Evolutionary conservation across 2,113 vertebrate species (phyloP), one percentile per base, ranked within the genome.

Genomic region (Buteo buteo): DNA sequence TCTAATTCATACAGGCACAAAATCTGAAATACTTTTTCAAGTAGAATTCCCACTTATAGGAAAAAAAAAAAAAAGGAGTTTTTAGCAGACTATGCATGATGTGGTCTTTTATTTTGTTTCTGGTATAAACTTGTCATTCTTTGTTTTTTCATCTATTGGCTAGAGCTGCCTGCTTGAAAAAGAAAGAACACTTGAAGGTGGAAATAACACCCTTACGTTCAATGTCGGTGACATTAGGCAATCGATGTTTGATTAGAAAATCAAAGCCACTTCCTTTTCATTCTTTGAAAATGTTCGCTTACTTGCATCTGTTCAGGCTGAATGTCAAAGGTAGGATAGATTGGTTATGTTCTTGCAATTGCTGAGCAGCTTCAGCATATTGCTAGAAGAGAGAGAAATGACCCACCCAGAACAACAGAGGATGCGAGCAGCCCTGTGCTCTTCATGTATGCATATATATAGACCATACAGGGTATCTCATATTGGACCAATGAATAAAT

Each of bases 201-300:
- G 57, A 79, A 92, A 92, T 84, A 71, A 26, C 16, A 21, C 17
- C 22, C 20, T 77, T 59, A 10, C 0, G 0, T 82, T 86, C 77
- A 73, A 10, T 59, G 52, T 40, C n/a, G 86, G 77, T 79, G 69
- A 82, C 69, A 86, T 69, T 26, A 55, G 52, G 65, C 47, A 82
- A 81, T 77, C 1, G 0, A 58, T 65, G 54, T n/a, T 72, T 88
- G 38, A 83, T 86, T 84, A 78, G 72, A 95, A 97, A 93, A 93
- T 86, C 82, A 95, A 93, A 96, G 69, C 12, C 42, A 28, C 50
- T 88, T 95, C 59, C 59, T 84, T 88, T 81, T 69, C 28, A 18
- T 71, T 91, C 66, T 80, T 88, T 81, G 52, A 67, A 94, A 80
- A 57, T 28, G 24, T 66, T 90, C 5, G 0, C n/a, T 62, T 66